Percentiles rank a stretch among this genome's conserved stretches.
These are phyloP conservation scores for Macrochelys suwanniensis DNA, from an alignment of 2,797 vertebrate species.

Conservation along the genomic window DNA sequence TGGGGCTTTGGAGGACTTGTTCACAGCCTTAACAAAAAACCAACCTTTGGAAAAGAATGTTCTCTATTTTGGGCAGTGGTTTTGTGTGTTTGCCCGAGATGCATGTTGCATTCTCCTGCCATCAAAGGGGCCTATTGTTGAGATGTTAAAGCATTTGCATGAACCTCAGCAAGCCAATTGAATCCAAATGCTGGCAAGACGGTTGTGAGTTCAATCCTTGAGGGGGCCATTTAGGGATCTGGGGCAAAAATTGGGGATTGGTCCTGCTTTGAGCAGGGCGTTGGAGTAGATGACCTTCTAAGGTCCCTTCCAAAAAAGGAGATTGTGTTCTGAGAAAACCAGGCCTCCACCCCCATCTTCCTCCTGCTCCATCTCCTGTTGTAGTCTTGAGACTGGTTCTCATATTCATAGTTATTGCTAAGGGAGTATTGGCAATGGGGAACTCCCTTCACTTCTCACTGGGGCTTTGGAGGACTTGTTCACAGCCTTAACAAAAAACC, in stretches of 20 bases:
- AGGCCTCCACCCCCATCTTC: neutral
- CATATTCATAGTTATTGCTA: neutral
- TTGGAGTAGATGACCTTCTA: no score
- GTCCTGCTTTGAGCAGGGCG: no score
- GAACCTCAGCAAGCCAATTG: slow-evolving; percentile 13
- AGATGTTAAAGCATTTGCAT: slow-evolving; percentile 3
- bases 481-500: neutral
- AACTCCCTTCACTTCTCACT: neutral
- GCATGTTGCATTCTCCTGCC: neutral
- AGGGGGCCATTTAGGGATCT: no score
- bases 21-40: neutral
- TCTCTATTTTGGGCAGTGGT: neutral
- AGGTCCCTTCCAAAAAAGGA: no score
- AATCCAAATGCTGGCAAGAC: neutral
- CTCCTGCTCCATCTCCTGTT: neutral
- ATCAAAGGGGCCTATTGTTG: neutral
- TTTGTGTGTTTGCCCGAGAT: slow-evolving; percentile 4
- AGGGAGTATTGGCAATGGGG: neutral
- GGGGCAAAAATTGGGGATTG: no score
- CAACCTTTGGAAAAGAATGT: neutral
- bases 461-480: slow-evolving; percentile 8
- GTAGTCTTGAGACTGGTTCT: neutral
- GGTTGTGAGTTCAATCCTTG: no score
- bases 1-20: neutral
- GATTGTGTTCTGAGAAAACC: neutral